Evolutionary conservation across 2,888 invertebrate genomes (phyloP).

Genomic region (Lacanobia wlatinum): DNA sequence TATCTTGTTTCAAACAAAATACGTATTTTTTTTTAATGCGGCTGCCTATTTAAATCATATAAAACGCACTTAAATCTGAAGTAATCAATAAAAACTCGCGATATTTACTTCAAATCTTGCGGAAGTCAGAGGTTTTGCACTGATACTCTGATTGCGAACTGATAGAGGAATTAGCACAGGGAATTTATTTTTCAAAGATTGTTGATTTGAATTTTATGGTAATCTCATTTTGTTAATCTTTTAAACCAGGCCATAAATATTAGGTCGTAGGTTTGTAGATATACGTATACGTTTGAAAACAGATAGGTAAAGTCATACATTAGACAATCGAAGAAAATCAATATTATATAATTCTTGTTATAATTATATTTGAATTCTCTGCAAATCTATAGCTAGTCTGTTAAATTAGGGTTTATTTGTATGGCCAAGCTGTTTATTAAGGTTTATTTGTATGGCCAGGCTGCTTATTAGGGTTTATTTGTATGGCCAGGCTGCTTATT

Average conservation of each 20-base stretch:
- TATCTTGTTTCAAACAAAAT: background rate
- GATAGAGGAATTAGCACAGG: conserved; percentile 26
- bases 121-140: conserved; percentile 17
- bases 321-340: background rate
- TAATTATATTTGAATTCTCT: background rate
- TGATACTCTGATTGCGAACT: conserved; percentile 26
- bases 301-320: conserved; percentile 1
- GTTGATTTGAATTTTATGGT: background rate
- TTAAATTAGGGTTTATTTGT: background rate
- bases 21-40: no score
- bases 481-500: background rate
- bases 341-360: background rate
- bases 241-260: conserved; percentile 23
- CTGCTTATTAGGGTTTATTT: background rate
- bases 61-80: background rate
- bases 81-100: conserved; percentile 17
- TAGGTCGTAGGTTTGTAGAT: background rate
- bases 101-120: conserved; percentile 18
- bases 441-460: background rate
- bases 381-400: background rate
- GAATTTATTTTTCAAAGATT: background rate
- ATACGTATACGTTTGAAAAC: background rate
- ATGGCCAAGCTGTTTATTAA: no score
- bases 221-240: conserved; percentile 24
- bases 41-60: background rate